Evolutionary conservation across 2,797 vertebrate genomes (phyloP).

Genomic region (Sarcophilus harrisii): DNA sequence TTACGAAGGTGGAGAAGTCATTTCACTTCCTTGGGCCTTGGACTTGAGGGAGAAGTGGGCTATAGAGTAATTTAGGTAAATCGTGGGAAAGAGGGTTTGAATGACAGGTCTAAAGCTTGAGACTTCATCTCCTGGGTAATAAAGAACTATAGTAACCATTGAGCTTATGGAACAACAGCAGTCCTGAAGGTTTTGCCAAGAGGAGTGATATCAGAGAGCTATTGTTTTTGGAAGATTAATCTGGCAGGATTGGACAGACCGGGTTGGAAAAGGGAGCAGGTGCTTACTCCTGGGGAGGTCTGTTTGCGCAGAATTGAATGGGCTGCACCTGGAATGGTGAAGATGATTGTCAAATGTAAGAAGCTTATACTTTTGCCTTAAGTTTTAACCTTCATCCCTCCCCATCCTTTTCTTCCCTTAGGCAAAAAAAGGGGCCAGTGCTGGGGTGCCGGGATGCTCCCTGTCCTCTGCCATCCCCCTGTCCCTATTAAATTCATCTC

Average conservation of each 20-base stretch:
- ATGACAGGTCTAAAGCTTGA: not conserved
- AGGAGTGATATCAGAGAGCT: not conserved
- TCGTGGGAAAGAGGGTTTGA: not conserved
- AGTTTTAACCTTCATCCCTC: not conserved
- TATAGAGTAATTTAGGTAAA: not conserved
- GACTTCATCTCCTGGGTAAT: not conserved
- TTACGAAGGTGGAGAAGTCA: not conserved
- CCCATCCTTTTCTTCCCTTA: not conserved
- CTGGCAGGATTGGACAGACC: not conserved
- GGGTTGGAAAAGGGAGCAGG: not conserved
- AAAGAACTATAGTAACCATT: not conserved
- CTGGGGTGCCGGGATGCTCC: not conserved
- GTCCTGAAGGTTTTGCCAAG: not conserved
- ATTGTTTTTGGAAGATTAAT: not conserved
- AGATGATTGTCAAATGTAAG: not conserved
- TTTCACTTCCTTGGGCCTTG: not conserved
- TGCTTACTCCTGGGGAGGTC: not conserved
- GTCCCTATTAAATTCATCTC: not conserved
- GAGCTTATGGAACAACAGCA: not conserved
- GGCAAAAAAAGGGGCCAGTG: not conserved
- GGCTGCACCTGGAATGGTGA: not conserved
- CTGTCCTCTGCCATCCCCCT: not conserved
- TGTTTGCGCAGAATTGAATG: not conserved
- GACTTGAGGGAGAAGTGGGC: not conserved
- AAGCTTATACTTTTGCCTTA: not conserved